A percentile compares a stretch with the other conserved stretches of the same genome.
Conservation (phyloP, 2,113 vertebrate species). For the Xiphophorus maculatus region DNA sequence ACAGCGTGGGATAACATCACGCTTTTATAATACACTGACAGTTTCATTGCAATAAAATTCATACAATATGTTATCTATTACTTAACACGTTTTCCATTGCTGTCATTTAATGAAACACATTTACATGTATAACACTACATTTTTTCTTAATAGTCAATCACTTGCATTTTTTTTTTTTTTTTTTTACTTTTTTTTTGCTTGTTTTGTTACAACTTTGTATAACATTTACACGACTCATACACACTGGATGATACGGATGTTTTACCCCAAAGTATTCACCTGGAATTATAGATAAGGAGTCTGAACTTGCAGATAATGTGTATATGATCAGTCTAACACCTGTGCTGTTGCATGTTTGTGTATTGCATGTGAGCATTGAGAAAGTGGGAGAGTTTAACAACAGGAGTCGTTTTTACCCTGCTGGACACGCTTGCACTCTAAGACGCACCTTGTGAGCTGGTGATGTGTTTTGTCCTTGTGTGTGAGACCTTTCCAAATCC, state of each 20-base stretch:
- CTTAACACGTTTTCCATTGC: constrained; percentile 73
- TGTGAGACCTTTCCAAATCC: constrained; percentile 59
- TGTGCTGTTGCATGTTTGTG: constrained; percentile 30
- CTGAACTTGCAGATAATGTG: constrained; percentile 36
- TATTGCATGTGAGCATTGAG: constrained; percentile 13
- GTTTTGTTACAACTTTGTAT: constrained; percentile 65
- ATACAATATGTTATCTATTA: constrained; percentile 78
- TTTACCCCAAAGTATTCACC: constrained; percentile 64
- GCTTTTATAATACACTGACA: constrained; percentile 81
- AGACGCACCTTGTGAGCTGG: constrained; percentile 79
- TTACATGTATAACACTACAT: constrained; percentile 83
- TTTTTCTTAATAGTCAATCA: constrained; percentile 77
- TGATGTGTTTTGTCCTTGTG: constrained; percentile 73
- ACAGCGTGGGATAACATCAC: constrained; percentile 87
- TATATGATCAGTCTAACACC: constrained; percentile 17
- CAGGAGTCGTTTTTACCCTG: constrained; percentile 75
- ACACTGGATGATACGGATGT: constrained; percentile 76
- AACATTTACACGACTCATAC: constrained; percentile 84
- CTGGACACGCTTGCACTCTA: constrained; percentile 76
- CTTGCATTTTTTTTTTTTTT: constrained; percentile 74
- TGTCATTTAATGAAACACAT: constrained; percentile 79
- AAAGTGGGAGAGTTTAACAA: constrained; percentile 56
- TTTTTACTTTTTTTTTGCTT: constrained; percentile 64
- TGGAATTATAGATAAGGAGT: constrained; percentile 55
- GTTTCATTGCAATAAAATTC: constrained; percentile 79